These are phyloP conservation scores for Gobionotothen gibberifrons DNA, from an alignment of 2,797 vertebrate species.

Conservation along the genomic window DNA sequence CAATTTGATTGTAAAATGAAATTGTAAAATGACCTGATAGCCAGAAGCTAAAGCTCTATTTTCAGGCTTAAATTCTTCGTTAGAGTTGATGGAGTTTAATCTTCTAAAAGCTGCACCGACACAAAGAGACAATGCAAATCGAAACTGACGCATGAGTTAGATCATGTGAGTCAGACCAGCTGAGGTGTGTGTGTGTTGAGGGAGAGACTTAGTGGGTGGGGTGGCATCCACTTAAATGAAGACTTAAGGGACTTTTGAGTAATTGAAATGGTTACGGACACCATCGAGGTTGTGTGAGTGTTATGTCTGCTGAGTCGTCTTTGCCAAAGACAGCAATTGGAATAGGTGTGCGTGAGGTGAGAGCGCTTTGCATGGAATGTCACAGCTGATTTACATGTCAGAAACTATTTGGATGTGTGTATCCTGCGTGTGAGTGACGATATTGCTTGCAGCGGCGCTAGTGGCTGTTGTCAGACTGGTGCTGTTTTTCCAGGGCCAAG, in stretches of 20 bases:
- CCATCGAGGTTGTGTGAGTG: neutral
- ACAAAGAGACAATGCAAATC: slow-evolving; percentile 45
- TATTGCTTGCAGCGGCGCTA: slow-evolving; percentile 7
- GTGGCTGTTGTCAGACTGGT: slow-evolving; percentile 50
- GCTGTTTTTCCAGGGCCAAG: slow-evolving; percentile 62
- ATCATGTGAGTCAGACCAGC: slow-evolving; percentile 68
- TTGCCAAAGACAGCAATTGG: slow-evolving; percentile 15
- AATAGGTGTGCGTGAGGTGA: slow-evolving; percentile 34
- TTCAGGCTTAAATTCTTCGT: no score
- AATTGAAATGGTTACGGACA: slow-evolving; percentile 33
- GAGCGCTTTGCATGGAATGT: slow-evolving; percentile 50
- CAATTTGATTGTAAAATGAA: no score
- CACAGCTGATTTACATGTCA: slow-evolving; percentile 60
- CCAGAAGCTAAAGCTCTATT: no score
- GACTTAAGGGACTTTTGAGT: slow-evolving; percentile 28
- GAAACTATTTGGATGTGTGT: slow-evolving; percentile 42
- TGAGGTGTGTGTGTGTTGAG: slow-evolving; percentile 27
- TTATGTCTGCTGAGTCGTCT: slow-evolving; percentile 18
- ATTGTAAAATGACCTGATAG: no score
- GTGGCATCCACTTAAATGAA: slow-evolving; percentile 12
- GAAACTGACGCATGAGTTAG: slow-evolving; percentile 45
- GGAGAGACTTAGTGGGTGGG: slow-evolving; percentile 11
- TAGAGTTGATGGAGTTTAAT: neutral
- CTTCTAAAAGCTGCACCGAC: slow-evolving; percentile 24
- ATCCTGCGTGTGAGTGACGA: slow-evolving; percentile 15